Percentiles rank a stretch among this genome's conserved stretches.
These are phyloP conservation scores for Myioborus melanocephalus DNA, from an alignment of 2,797 vertebrate species.

Conservation along the genomic window DNA sequence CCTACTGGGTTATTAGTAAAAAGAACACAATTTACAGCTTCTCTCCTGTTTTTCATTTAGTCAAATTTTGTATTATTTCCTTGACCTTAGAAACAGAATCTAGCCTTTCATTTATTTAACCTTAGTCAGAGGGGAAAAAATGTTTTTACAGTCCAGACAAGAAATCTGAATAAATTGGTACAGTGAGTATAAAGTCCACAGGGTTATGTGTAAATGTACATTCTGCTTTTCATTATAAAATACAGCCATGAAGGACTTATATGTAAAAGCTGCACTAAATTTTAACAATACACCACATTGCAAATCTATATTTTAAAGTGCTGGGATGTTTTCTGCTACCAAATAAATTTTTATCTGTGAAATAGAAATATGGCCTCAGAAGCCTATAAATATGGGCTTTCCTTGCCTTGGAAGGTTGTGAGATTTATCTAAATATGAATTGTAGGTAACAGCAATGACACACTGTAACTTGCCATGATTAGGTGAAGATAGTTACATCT, in stretches of 20 bases:
- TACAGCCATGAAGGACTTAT: constrained; percentile 40
- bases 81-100: background rate
- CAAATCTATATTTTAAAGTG: constrained; percentile 46
- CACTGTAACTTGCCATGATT: constrained; percentile 27
- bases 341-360: constrained; percentile 54
- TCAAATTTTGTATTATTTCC: background rate
- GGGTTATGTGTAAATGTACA: constrained; percentile 48
- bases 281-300: constrained; percentile 20
- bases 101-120: constrained; percentile 42
- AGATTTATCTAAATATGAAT: constrained; percentile 43
- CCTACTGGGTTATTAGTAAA: background rate
- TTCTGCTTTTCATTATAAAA: constrained; percentile 64
- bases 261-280: constrained; percentile 65
- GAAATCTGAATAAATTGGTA: constrained; percentile 42
- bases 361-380: constrained; percentile 37
- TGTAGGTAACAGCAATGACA: constrained; percentile 9
- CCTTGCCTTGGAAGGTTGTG: background rate
- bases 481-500: background rate
- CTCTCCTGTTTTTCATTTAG: background rate
- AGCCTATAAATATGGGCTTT: constrained; percentile 24
- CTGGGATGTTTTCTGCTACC: background rate
- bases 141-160: constrained; percentile 9
- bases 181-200: constrained; percentile 23
- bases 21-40: background rate
- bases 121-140: constrained; percentile 30